Conservation (phyloP, 1,140 invertebrate genomes). For the Eufriesea mexicana region DNA sequence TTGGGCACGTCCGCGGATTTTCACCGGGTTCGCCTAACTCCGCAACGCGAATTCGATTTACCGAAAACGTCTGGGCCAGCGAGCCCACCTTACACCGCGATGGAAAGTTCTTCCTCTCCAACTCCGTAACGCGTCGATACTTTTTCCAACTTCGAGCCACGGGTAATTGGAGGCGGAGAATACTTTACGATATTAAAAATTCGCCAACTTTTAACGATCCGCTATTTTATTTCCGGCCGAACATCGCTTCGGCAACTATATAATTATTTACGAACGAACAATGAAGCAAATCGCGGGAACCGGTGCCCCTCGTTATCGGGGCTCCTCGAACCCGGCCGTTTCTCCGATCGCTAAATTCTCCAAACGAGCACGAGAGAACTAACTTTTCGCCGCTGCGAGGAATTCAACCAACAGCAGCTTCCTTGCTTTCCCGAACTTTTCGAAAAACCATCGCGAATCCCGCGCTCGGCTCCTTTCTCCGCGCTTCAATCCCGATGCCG, state of each 20-base stretch:
- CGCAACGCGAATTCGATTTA: neutral
- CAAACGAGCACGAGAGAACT: neutral
- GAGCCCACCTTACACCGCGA: no score
- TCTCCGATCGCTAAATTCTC: neutral
- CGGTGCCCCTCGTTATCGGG: neutral
- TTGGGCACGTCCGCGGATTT: neutral
- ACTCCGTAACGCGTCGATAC: slow-evolving; percentile 6
- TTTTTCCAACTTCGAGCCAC: neutral
- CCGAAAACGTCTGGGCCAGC: neutral
- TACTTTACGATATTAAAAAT: slow-evolving; percentile 9
- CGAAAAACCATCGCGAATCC: neutral
- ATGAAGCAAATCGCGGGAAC: neutral
- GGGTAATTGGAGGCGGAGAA: neutral
- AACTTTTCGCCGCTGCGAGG: neutral
- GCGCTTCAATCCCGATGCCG: slow-evolving; percentile 23
- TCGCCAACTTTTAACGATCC: neutral
- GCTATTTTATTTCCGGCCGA: neutral
- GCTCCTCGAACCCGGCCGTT: no score
- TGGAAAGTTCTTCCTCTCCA: neutral
- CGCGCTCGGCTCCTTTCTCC: neutral
- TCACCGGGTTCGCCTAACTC: neutral
- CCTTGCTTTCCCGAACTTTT: neutral
- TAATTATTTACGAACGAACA: neutral
- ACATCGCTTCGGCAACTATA: neutral
- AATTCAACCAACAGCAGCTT: neutral